phyloP scores from a whole-genome alignment of 1,140 invertebrate genomes.

The Schlechtendalia chinensis region DNA sequence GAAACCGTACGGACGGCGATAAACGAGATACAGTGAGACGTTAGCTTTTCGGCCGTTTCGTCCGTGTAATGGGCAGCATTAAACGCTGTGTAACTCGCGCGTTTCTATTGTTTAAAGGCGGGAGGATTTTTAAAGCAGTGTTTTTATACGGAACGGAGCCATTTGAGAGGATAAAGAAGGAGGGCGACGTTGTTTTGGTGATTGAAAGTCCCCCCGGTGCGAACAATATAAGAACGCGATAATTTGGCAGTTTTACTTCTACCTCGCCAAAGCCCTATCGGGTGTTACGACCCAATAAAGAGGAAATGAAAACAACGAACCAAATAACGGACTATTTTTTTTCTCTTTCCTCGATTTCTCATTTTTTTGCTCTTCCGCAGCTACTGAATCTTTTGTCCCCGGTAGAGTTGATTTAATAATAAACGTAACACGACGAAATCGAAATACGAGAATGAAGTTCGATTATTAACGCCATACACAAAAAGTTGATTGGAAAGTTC shows the following conservation, averaged over 20 bases:
- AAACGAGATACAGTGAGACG: too few species aligned
- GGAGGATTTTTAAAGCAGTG: neutral
- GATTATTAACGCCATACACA: slow-evolving; percentile 21
- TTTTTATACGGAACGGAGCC: neutral
- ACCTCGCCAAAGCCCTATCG: neutral
- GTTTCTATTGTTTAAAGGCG: neutral
- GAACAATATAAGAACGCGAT: slow-evolving; percentile 40
- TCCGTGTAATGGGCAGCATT: neutral
- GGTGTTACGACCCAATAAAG: slow-evolving; percentile 47
- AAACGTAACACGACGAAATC: slow-evolving; percentile 43
- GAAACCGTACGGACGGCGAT: too few species aligned
- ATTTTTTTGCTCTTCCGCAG: too few species aligned
- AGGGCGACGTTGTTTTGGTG: slow-evolving; percentile 33
- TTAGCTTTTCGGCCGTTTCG: neutral
- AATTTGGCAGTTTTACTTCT: slow-evolving; percentile 40
- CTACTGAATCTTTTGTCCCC: slow-evolving; percentile 19
- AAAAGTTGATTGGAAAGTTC: slow-evolving; percentile 44
- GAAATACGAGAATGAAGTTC: slow-evolving; percentile 44
- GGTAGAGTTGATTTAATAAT: slow-evolving; percentile 26
- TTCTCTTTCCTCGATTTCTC: neutral
- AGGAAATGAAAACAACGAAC: slow-evolving; percentile 45
- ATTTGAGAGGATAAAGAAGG: neutral
- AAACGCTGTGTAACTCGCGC: neutral
- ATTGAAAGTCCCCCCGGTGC: slow-evolving; percentile 41
- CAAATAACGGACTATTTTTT: slow-evolving; percentile 33